A percentile compares a stretch with the other conserved stretches of the same genome.
phyloP scores from a whole-genome alignment of 2,888 invertebrate species.

The Eilema caniola region DNA sequence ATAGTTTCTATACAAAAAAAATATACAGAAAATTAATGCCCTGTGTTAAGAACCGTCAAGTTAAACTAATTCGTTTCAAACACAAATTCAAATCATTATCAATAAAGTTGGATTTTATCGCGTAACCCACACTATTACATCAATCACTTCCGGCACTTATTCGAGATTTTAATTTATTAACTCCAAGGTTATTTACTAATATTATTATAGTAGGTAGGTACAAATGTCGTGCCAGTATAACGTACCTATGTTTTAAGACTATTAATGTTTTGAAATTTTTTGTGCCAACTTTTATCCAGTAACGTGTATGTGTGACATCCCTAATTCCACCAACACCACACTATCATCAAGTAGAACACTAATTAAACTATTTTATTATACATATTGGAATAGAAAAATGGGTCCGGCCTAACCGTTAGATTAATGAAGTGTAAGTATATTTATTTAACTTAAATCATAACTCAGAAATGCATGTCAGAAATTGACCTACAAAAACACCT shows the following conservation, averaged over 20 bases:
- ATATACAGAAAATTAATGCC: background rate
- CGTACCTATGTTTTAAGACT: no score
- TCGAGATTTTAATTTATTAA: background rate
- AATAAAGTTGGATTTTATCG: background rate
- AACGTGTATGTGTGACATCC: no score
- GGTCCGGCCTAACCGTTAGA: background rate
- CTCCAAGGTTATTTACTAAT: background rate
- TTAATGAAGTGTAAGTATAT: background rate
- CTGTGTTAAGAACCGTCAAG: no score
- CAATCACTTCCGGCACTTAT: background rate
- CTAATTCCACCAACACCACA: no score
- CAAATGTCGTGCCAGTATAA: no score
- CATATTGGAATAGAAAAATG: background rate
- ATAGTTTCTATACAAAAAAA: no score
- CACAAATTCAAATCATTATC: background rate
- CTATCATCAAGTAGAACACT: no score
- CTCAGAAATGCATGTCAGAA: constrained; percentile 13
- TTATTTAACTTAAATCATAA: constrained; percentile 5
- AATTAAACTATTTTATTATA: no score
- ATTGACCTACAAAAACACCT: constrained; percentile 10
- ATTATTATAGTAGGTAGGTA: no score
- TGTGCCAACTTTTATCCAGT: no score
- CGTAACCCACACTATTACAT: background rate
- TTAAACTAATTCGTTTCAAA: background rate
- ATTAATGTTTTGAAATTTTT: no score